Conservation (phyloP, 2,888 invertebrate species). For the Microplitis deprimator region DNA sequence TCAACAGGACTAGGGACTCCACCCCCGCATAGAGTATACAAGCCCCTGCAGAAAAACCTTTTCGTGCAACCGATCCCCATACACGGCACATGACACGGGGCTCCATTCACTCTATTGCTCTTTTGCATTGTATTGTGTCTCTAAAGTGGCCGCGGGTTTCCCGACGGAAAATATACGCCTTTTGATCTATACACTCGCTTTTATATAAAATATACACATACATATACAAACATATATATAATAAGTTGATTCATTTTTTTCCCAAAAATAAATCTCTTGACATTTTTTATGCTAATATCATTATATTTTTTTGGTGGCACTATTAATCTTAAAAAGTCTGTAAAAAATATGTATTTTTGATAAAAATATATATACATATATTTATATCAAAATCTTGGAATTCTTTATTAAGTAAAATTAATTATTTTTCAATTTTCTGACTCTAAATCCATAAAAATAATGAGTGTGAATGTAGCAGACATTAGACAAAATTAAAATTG, state of each 20-base stretch:
- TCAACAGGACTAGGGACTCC: conserved; percentile 58
- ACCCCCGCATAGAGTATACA: conserved; percentile 56
- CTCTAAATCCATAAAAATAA: too few species aligned
- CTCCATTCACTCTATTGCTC: conserved; percentile 15
- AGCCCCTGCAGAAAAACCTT: conserved; percentile 34
- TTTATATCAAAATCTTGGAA: too few species aligned
- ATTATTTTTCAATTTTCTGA: too few species aligned
- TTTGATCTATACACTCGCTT: neutral
- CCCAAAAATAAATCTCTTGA: neutral
- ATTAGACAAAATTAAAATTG: too few species aligned
- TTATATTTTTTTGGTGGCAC: neutral
- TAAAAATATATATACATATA: neutral
- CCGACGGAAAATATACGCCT: neutral
- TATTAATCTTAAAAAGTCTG: conserved; percentile 12
- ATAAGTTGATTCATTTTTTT: neutral
- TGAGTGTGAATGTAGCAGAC: too few species aligned
- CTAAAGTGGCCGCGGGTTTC: conserved; percentile 20
- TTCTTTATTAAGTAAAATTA: too few species aligned
- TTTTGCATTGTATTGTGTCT: neutral
- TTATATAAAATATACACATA: neutral
- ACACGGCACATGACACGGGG: conserved; percentile 22
- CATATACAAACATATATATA: neutral
- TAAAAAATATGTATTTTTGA: neutral
- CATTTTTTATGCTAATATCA: neutral
- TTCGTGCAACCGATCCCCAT: conserved; percentile 10